Conservation (phyloP, 2,888 invertebrate genomes). For the Tetragnatha montana region DNA sequence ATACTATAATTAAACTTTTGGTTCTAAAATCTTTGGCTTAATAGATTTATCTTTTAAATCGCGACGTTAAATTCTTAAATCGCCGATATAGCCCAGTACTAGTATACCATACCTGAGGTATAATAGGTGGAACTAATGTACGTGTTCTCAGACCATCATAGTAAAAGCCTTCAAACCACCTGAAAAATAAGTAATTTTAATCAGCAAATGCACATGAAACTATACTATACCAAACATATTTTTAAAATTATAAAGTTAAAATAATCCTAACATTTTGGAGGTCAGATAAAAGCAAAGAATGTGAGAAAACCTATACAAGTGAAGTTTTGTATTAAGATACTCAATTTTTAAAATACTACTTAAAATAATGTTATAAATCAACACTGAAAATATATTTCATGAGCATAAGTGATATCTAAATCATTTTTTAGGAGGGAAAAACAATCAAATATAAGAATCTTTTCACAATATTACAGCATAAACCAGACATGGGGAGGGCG, state of each 20-base stretch:
- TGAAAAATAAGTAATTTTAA: constrained; percentile 75
- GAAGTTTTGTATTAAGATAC: background rate
- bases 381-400: too few species aligned
- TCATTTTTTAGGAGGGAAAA: background rate
- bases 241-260: background rate
- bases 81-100: too few species aligned
- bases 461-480: too few species aligned
- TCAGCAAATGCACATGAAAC: background rate
- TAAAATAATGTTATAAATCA: background rate
- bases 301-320: too few species aligned
- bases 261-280: too few species aligned
- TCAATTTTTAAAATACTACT: background rate
- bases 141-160: constrained; percentile 95
- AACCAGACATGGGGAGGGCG: too few species aligned
- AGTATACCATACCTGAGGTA: constrained; percentile 81
- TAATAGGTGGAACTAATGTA: constrained; percentile 92
- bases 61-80: too few species aligned
- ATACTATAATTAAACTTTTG: too few species aligned
- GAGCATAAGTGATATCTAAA: background rate
- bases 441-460: too few species aligned
- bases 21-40: too few species aligned
- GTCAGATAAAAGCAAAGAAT: too few species aligned
- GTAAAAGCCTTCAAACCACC: constrained; percentile 99
- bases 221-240: background rate
- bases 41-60: too few species aligned